phyloP scores from a whole-genome alignment of 2,113 vertebrate species.

The Nycticryphes semicollaris region DNA sequence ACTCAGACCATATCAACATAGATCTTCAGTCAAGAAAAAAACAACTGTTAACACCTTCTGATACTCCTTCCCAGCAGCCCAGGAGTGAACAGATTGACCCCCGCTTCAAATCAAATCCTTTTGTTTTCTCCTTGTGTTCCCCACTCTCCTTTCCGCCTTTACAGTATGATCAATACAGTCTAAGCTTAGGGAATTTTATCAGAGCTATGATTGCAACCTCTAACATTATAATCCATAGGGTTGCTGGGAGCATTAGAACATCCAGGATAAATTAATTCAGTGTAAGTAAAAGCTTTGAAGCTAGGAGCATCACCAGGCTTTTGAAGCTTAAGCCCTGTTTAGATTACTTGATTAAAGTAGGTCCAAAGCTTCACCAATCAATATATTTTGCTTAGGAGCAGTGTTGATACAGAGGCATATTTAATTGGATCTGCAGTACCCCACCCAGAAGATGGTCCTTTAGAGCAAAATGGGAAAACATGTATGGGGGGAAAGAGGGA shows the following conservation, averaged over 20 bases:
- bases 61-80: background rate
- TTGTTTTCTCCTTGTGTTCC: conserved; percentile 1
- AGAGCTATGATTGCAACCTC: conserved; percentile 58
- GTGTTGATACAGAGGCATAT: conserved; percentile 68
- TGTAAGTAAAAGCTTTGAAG: conserved; percentile 77
- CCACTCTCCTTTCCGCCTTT: conserved; percentile 21
- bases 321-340: conserved; percentile 79
- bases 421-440: conserved; percentile 47
- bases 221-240: conserved; percentile 72
- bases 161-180: conserved; percentile 56
- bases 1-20: background rate
- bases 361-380: conserved; percentile 72
- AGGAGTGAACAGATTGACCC: background rate
- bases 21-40: background rate
- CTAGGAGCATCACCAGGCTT: conserved; percentile 66
- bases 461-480: conserved; percentile 22
- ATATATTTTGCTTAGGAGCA: conserved; percentile 75
- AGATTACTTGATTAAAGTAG: conserved; percentile 81
- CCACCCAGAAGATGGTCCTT: conserved; percentile 24
- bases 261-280: conserved; percentile 77
- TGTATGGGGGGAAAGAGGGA: background rate
- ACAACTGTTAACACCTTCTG: background rate
- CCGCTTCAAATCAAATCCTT: conserved; percentile 19
- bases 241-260: conserved; percentile 69
- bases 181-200: conserved; percentile 65